A percentile compares a stretch with the other conserved stretches of the same genome.
Conservation (phyloP, 1,140 invertebrate genomes). For the Penaeus chinensis region DNA sequence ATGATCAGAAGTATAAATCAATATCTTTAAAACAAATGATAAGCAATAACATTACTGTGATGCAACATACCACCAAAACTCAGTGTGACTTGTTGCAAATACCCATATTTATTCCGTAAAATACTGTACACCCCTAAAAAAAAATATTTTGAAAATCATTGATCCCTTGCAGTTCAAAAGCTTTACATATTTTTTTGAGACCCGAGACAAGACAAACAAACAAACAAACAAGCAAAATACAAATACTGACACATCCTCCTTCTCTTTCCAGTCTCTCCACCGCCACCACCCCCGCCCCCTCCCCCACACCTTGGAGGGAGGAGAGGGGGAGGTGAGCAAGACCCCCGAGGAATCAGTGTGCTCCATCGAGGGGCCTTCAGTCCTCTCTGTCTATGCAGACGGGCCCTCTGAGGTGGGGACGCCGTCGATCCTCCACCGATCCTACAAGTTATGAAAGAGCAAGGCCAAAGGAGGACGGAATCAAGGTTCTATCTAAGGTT, state of each 20-base stretch:
- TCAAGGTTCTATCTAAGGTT: no score
- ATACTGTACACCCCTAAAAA: no score
- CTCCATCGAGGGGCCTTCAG: conserved; percentile 78
- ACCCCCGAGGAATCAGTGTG: conserved; percentile 78
- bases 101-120: background rate
- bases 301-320: conserved; percentile 37
- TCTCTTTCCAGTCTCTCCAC: conserved; percentile 46
- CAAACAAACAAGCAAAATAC: background rate
- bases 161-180: background rate
- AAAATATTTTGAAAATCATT: background rate
- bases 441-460: conserved; percentile 52
- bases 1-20: no score
- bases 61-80: no score
- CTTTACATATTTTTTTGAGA: background rate
- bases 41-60: no score
- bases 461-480: no score
- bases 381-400: conserved; percentile 69
- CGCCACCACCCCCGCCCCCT: conserved; percentile 57
- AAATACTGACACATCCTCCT: background rate
- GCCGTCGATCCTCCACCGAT: conserved; percentile 58
- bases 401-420: conserved; percentile 67
- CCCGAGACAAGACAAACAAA: background rate
- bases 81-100: no score
- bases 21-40: no score
- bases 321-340: conserved; percentile 64